Evolutionary conservation across 2,797 vertebrate species (phyloP).

Genomic region (Strix occidentalis): DNA sequence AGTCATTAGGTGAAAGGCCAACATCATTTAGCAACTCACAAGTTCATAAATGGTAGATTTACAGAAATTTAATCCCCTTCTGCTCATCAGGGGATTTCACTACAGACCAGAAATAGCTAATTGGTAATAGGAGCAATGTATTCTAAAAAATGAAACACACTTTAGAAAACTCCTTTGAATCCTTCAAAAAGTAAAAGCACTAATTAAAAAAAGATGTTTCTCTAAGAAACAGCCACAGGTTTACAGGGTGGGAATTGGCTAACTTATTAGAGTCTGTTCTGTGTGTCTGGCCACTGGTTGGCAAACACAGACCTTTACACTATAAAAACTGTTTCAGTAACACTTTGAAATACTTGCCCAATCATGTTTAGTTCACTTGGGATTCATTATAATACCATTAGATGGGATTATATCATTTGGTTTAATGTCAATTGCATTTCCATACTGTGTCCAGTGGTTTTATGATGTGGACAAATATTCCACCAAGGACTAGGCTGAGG

Average conservation of each 20-base stretch:
- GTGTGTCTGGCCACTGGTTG: conserved; percentile 70
- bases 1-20: conserved; percentile 68
- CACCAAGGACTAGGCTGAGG: conserved; percentile 71
- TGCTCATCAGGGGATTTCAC: conserved; percentile 66
- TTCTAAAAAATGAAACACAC: conserved; percentile 32
- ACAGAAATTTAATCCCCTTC: conserved; percentile 67
- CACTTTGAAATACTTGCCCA: conserved; percentile 80
- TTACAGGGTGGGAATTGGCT: conserved; percentile 62
- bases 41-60: conserved; percentile 73
- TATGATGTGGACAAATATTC: conserved; percentile 80
- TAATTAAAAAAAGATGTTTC: conserved; percentile 74
- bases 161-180: conserved; percentile 47
- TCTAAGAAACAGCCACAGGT: conserved; percentile 61
- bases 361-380: conserved; percentile 76
- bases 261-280: conserved; percentile 63
- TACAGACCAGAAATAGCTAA: conserved; percentile 70
- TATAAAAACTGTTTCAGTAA: conserved; percentile 77
- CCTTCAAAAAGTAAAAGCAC: conserved; percentile 44
- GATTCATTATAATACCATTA: conserved; percentile 82
- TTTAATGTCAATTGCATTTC: conserved; percentile 80
- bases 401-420: conserved; percentile 79
- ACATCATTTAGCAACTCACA: conserved; percentile 69
- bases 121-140: conserved; percentile 15
- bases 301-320: conserved; percentile 71
- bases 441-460: conserved; percentile 81